Evolutionary conservation across 2,113 vertebrate genomes (phyloP).

Genomic region (Meleagris gallopavo): DNA sequence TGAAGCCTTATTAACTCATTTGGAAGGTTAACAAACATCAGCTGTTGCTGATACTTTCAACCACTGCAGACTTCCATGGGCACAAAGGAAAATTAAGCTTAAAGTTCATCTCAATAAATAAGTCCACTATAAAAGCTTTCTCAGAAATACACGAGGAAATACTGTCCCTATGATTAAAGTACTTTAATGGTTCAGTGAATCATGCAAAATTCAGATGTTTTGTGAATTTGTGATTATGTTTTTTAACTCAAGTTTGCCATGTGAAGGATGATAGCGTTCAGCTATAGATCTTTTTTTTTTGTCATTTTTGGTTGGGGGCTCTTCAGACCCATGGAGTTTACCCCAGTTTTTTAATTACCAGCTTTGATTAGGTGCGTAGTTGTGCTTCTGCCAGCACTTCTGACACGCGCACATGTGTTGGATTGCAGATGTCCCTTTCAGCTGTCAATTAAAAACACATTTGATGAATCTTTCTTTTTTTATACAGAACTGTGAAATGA

Average conservation of each 20-base stretch:
- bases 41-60: background rate
- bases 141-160: background rate
- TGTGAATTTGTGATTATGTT: background rate
- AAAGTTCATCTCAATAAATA: background rate
- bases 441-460: constrained; percentile 29
- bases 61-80: background rate
- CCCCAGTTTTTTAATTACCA: background rate
- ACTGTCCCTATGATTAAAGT: background rate
- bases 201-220: background rate
- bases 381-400: constrained; percentile 10
- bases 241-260: background rate
- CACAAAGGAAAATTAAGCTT: background rate
- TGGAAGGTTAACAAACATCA: background rate
- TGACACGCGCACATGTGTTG: background rate
- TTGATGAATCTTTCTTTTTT: background rate
- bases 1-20: background rate
- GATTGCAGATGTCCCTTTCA: constrained; percentile 39
- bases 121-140: background rate
- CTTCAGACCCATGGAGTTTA: background rate
- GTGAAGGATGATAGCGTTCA: background rate
- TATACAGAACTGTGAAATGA: background rate
- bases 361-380: background rate
- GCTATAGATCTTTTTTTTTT: background rate
- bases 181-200: background rate
- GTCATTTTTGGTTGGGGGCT: background rate